Base-by-base conservation (phyloP, 2,797 vertebrate species). In the Anguilla pacifica region DNA sequence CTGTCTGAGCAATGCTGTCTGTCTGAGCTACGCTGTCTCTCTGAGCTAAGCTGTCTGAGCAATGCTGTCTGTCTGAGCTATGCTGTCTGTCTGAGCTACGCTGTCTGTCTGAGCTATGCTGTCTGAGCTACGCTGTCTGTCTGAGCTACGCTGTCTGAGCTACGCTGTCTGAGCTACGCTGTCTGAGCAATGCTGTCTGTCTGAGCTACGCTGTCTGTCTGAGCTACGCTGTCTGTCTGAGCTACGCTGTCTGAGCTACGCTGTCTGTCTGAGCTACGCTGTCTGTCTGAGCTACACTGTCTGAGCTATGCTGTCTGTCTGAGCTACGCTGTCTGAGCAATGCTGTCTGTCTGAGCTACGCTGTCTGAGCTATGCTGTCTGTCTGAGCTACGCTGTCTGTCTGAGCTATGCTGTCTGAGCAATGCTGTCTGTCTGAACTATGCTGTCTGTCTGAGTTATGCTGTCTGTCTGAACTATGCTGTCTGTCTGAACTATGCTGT, bases 161-260 rank as follows among this genome's bases (percentile, higher is more conserved):
- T 43, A 43, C 0, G 2, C 39, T 43, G 39, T 43, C 39, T 43
- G 35, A 97, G 97, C 91, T 11, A 11, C 0, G 11, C 11, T 7
- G 11, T 53, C 51, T 43, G 39, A n/a, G n/a, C n/a, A n/a, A n/a
- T n/a, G 28, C 83, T 31, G 28, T 59, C 13, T 84, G 55, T 61
- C 0, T 79, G 74, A 43, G 39, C 3, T 43, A 43, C 0, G 39
- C 83, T 53, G 15, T 17, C 51, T 55, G 1, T n/a, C n/a, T n/a
- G n/a, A n/a, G n/a, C 17, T 0, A 28, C 6, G 28, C 83, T 31
- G 28, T 59, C 13, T 84, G 31, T 61, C 0, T 79, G 74, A 43
- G 39, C 0, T 43, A 43, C 0, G 39, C 39, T 43, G 31, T 39
- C 31, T 74, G 35, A 39, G 39, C 39, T 39, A 2, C 2, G 39